Conservation (phyloP, 2,113 vertebrate genomes). For the Phalacrocorax brasilianus region DNA sequence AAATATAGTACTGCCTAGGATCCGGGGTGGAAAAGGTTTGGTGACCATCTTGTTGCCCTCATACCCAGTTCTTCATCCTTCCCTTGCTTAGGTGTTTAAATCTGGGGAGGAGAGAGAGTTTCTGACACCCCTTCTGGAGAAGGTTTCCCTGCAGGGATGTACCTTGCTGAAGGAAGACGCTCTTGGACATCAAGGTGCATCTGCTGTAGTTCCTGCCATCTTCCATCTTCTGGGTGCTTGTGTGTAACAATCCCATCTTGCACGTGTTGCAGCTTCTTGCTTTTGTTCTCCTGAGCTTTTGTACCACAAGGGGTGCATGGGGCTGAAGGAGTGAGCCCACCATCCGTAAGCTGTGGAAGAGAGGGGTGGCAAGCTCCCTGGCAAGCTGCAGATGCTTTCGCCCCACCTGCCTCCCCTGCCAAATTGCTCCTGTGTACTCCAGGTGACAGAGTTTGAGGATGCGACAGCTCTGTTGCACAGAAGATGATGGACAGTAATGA, state of each 20-base stretch:
- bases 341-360: accelerated
- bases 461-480: not conserved
- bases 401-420: not conserved
- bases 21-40: not conserved
- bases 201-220: not conserved
- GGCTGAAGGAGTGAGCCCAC: not conserved
- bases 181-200: not conserved
- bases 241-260: accelerated
- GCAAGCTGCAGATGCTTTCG: not conserved
- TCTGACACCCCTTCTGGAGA: not conserved
- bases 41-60: not conserved
- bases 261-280: not conserved
- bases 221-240: not conserved
- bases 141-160: not conserved
- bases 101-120: not conserved
- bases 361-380: not conserved
- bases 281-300: not conserved
- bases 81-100: not conserved
- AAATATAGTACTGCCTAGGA: not conserved
- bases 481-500: slow-evolving; percentile 20
- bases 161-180: not conserved
- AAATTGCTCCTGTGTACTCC: not conserved
- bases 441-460: not conserved
- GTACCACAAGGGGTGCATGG: accelerated
- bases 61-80: not conserved